phyloP scores from a whole-genome alignment of 2,113 vertebrate species.

The Trogon surrucura region DNA sequence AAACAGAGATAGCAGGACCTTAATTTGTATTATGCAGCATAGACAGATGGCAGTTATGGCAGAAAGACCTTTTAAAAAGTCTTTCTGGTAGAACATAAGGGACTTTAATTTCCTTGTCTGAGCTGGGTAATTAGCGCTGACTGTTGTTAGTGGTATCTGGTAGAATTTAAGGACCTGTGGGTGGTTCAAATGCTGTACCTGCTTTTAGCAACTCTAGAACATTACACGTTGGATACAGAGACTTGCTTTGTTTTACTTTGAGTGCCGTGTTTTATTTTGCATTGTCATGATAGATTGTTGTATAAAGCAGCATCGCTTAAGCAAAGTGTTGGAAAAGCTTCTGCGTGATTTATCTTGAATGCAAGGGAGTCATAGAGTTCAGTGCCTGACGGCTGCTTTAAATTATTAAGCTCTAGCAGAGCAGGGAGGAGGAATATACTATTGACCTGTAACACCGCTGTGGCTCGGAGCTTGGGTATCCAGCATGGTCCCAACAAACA shows the following conservation, averaged over 20 bases:
- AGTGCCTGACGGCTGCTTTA: neutral
- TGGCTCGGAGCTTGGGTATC: neutral
- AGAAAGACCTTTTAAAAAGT: conserved; percentile 61
- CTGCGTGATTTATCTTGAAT: neutral
- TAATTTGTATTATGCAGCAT: conserved; percentile 2
- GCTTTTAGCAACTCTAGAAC: conserved; percentile 18
- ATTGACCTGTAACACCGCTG: neutral
- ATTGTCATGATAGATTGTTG: neutral
- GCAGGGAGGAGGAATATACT: neutral
- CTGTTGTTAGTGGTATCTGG: conserved; percentile 33
- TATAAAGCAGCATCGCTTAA: neutral
- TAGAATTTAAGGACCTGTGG: conserved; percentile 35
- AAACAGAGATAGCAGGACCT: conserved; percentile 51
- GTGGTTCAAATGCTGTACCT: conserved; percentile 33
- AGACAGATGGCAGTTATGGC: conserved; percentile 53
- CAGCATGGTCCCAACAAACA: neutral
- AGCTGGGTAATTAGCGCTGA: conserved; percentile 34
- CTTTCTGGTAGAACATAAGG: conserved; percentile 47
- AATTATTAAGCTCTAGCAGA: neutral
- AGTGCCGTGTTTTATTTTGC: neutral
- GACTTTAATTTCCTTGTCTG: conserved; percentile 36
- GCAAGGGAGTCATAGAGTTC: neutral
- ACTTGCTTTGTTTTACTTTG: neutral
- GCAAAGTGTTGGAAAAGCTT: neutral
- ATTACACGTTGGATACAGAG: neutral